These are phyloP conservation scores for Podarcis siculus DNA, from an alignment of 2,797 vertebrate species.

Conservation along the genomic window DNA sequence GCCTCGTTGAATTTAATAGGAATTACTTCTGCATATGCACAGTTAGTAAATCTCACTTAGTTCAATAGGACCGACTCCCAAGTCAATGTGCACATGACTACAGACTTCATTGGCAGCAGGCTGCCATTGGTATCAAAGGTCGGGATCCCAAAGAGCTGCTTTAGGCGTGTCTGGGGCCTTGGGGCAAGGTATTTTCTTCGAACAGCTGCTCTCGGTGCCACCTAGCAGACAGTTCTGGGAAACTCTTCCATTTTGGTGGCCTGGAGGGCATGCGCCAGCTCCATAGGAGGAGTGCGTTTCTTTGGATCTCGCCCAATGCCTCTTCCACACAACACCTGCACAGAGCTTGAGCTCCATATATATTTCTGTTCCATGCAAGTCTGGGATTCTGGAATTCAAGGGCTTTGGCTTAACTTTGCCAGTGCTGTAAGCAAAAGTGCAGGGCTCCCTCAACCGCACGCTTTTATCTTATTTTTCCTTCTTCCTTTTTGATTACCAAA, in stretches of 20 bases:
- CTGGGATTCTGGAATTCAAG: not conserved
- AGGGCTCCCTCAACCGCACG: too few relatives aligned
- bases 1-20: too few relatives aligned
- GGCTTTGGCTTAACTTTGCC: not conserved
- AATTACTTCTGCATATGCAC: too few relatives aligned
- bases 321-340: not conserved
- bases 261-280: too few relatives aligned
- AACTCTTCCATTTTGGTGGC: not conserved
- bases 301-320: not conserved
- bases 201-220: not conserved
- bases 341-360: not conserved
- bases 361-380: not conserved
- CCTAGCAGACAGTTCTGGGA: too few relatives aligned
- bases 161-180: not conserved
- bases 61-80: not conserved
- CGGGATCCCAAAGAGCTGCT: not conserved
- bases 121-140: not conserved
- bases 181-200: not conserved
- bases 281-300: too few relatives aligned
- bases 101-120: not conserved
- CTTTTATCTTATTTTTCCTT: too few relatives aligned
- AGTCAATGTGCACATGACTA: too few relatives aligned
- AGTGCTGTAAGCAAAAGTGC: not conserved
- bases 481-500: not conserved
- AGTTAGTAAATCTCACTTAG: not conserved